Percentiles rank a stretch among this genome's conserved stretches.
Evolutionary conservation across 2,888 invertebrate species (phyloP).

Genomic region (Nowickia ferox): DNA sequence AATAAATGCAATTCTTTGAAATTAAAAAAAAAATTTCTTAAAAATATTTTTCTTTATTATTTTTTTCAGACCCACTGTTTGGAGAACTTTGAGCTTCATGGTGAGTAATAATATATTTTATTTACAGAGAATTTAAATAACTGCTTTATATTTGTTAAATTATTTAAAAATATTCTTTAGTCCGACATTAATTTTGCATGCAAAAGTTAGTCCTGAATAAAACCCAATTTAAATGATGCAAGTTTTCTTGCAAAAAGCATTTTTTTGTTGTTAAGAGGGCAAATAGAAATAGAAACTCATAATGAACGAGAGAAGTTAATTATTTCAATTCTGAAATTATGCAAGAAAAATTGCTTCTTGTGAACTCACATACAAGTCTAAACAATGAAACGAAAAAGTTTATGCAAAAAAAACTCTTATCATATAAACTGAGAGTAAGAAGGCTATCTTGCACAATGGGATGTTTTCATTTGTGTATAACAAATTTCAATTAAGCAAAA

Average conservation of each 20-base stretch:
- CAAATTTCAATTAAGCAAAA: too few relatives aligned
- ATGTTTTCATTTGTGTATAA: background rate
- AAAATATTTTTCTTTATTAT: background rate
- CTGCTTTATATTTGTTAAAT: constrained; percentile 4
- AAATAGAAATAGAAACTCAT: background rate
- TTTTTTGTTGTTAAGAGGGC: background rate
- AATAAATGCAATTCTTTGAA: background rate
- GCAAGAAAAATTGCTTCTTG: too few relatives aligned
- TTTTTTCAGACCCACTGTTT: constrained; percentile 34
- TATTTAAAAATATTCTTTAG: background rate
- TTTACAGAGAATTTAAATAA: constrained; percentile 29
- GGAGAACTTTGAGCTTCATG: background rate
- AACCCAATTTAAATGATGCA: background rate
- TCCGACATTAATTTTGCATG: background rate
- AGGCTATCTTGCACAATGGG: constrained; percentile 7
- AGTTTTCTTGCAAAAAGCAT: background rate
- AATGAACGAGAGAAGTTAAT: too few relatives aligned
- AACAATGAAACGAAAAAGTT: too few relatives aligned
- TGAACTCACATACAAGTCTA: too few relatives aligned
- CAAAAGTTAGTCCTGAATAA: background rate
- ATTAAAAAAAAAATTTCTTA: background rate
- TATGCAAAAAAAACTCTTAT: too few relatives aligned
- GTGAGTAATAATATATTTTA: constrained; percentile 16
- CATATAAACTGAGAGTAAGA: background rate
- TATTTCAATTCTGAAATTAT: too few relatives aligned